Conservation (phyloP, 1,140 invertebrate species). For the Stratiolaelaps scimitus region DNA sequence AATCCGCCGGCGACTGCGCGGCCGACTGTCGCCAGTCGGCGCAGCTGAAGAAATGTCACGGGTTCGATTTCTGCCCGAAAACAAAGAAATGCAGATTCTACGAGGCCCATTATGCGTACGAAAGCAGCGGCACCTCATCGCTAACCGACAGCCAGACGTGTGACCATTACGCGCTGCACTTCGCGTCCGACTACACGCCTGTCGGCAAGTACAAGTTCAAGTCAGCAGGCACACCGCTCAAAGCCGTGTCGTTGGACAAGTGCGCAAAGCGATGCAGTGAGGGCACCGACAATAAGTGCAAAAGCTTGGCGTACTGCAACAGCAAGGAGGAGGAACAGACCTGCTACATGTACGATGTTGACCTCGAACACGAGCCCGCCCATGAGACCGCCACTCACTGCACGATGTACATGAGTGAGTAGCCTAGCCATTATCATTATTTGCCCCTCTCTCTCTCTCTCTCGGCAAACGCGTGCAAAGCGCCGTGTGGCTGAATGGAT, state of each 20-base stretch:
- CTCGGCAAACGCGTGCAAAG: too few species aligned
- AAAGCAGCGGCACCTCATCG: background rate
- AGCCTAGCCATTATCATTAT: too few species aligned
- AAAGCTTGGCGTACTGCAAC: background rate
- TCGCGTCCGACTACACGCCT: background rate
- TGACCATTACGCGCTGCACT: background rate
- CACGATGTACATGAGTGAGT: constrained; percentile 3
- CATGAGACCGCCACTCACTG: background rate
- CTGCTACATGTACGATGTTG: background rate
- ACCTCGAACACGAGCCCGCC: background rate
- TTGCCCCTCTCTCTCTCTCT: too few species aligned
- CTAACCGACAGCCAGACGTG: background rate
- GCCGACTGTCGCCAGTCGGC: background rate
- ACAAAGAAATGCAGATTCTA: background rate
- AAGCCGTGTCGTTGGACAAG: background rate
- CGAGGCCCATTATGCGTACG: background rate
- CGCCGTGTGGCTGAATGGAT: too few species aligned
- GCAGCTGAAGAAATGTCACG: background rate
- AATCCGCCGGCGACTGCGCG: background rate
- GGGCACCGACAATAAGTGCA: background rate
- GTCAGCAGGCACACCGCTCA: background rate
- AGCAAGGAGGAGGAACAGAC: background rate
- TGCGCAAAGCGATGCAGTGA: constrained; percentile 11
- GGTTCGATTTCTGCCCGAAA: constrained; percentile 20
- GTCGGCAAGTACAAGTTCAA: background rate